Conservation (phyloP, 2,113 vertebrate species). For the Scomber scombrus region DNA sequence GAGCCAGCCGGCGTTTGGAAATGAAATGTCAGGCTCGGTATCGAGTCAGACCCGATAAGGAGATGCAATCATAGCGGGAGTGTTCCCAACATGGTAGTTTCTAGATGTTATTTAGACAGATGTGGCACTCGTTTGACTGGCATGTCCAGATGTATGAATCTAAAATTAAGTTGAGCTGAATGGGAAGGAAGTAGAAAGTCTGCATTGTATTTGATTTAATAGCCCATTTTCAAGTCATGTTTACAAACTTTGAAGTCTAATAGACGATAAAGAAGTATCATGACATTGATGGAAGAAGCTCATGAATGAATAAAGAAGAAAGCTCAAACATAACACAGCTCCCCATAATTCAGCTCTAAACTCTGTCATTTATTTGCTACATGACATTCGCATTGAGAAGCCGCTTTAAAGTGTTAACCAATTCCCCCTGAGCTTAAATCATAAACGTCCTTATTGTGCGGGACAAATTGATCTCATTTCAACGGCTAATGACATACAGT, state of each 20-base stretch:
- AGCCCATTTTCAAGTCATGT: not conserved
- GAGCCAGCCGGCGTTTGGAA: slow-evolving; percentile 56
- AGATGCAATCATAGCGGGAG: slow-evolving; percentile 40
- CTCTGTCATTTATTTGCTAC: slow-evolving; percentile 53
- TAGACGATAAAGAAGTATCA: slow-evolving; percentile 2
- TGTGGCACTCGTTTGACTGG: slow-evolving; percentile 51
- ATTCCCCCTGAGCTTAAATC: slow-evolving; percentile 58
- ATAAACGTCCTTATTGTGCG: slow-evolving; percentile 49
- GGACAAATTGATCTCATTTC: slow-evolving; percentile 73
- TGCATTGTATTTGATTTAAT: not conserved
- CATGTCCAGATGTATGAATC: slow-evolving; percentile 39
- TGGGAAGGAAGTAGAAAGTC: not conserved
- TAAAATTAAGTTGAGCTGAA: slow-evolving; percentile 19
- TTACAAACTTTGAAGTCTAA: slow-evolving; percentile 11
- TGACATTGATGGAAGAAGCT: slow-evolving; percentile 7
- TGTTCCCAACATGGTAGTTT: slow-evolving; percentile 14
- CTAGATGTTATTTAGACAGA: slow-evolving; percentile 67
- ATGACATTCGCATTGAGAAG: slow-evolving; percentile 66
- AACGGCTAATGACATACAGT: slow-evolving; percentile 53
- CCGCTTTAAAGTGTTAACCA: slow-evolving; percentile 45
- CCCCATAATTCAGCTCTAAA: slow-evolving; percentile 59
- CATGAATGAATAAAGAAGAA: slow-evolving; percentile 35
- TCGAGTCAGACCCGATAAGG: slow-evolving; percentile 28
- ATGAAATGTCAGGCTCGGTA: slow-evolving; percentile 66
- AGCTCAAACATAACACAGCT: slow-evolving; percentile 35